These are phyloP conservation scores for Drosophila suboccidentalis DNA, from an alignment of 2,888 invertebrate genomes.

Conservation along the genomic window DNA sequence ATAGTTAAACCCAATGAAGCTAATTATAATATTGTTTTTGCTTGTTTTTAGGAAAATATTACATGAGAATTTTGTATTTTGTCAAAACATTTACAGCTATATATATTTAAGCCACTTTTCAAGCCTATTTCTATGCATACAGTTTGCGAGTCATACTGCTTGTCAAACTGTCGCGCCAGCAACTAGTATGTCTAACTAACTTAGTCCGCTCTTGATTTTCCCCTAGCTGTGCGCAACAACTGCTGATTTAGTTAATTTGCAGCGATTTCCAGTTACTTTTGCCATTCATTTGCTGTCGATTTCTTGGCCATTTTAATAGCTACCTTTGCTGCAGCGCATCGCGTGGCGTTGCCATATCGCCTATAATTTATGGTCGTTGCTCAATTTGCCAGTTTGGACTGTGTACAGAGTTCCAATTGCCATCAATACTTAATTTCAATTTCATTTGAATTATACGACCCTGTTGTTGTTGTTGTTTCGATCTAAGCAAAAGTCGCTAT, in stretches of 20 bases:
- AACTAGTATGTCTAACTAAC: not conserved
- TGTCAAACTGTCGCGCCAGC: slow-evolving; percentile 14
- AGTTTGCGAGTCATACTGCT: slow-evolving; percentile 25
- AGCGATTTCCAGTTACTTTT: slow-evolving; percentile 58
- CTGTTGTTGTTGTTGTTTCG: slow-evolving; percentile 16
- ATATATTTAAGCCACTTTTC: too few relatives aligned
- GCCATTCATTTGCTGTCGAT: slow-evolving; percentile 54
- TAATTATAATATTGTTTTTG: too few relatives aligned
- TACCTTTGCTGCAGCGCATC: slow-evolving; percentile 41
- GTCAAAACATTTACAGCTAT: too few relatives aligned
- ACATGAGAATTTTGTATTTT: too few relatives aligned
- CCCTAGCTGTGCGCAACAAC: slow-evolving; percentile 31
- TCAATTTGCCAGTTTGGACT: slow-evolving; percentile 43
- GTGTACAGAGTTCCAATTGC: slow-evolving; percentile 57
- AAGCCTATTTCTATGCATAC: not conserved
- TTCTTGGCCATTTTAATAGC: slow-evolving; percentile 47
- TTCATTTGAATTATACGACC: slow-evolving; percentile 59
- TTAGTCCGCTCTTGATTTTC: slow-evolving; percentile 23
- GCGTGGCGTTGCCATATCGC: slow-evolving; percentile 56
- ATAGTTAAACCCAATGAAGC: too few relatives aligned
- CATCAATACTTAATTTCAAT: slow-evolving; percentile 74
- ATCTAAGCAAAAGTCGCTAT: slow-evolving; percentile 36
- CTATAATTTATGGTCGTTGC: slow-evolving; percentile 56
- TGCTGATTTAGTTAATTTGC: slow-evolving; percentile 64
- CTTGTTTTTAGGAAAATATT: too few relatives aligned